Percentiles rank a stretch among this genome's conserved stretches.
Conservation (phyloP, 92 coral and sea anemone species). For the Parazoanthus swiftii region DNA sequence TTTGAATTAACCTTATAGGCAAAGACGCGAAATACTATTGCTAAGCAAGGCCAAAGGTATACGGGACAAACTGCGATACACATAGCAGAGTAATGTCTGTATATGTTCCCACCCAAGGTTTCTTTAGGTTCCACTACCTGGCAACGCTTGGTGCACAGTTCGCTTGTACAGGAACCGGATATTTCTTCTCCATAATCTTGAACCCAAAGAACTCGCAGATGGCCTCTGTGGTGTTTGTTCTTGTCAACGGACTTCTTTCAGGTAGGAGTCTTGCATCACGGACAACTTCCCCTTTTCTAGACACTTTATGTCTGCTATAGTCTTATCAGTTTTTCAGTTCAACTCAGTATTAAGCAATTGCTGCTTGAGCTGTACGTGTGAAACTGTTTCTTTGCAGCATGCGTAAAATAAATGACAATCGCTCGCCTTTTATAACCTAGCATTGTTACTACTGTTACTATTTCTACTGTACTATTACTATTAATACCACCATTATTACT, state of each 20-base stretch:
- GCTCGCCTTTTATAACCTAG: too few species aligned
- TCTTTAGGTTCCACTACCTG: slow-evolving; percentile 48
- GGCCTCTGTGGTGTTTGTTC: slow-evolving; percentile 68
- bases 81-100: neutral
- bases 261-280: neutral
- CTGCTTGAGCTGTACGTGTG: too few species aligned
- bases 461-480: too few species aligned
- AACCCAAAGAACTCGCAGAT: slow-evolving; percentile 86
- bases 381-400: too few species aligned
- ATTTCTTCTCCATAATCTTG: slow-evolving; percentile 70
- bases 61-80: neutral
- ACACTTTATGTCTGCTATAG: too few species aligned
- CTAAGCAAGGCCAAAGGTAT: too few species aligned
- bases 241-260: slow-evolving; percentile 11
- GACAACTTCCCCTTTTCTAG: neutral
- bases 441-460: too few species aligned
- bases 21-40: neutral
- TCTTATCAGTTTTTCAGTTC: too few species aligned
- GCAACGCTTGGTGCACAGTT: slow-evolving; percentile 73
- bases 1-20: too few species aligned
- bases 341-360: too few species aligned
- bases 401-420: too few species aligned
- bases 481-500: too few species aligned
- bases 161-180: slow-evolving; percentile 76
- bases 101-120: neutral